A percentile compares a stretch with the other conserved stretches of the same genome.
phyloP scores from a whole-genome alignment of 2,888 invertebrate species.

The Meghimatium bilineatum region DNA sequence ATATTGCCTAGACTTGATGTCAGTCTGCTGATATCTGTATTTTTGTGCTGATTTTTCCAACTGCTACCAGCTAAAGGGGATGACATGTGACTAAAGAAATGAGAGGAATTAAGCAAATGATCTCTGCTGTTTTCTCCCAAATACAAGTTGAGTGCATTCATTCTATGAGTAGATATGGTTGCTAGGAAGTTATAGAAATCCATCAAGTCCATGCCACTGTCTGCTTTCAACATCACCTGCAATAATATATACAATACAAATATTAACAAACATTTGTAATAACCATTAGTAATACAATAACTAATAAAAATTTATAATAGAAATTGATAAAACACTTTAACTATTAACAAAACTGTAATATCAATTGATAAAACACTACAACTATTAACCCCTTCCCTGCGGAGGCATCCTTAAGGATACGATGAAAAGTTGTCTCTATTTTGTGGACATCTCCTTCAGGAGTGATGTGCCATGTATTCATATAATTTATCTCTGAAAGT shows the following conservation, averaged over 20 bases:
- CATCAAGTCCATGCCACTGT: slow-evolving; percentile 69
- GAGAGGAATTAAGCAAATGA: not conserved
- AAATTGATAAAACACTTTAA: too few relatives aligned
- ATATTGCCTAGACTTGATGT: too few relatives aligned
- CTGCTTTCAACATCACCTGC: slow-evolving; percentile 73
- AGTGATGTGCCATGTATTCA: too few relatives aligned
- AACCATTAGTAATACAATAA: too few relatives aligned
- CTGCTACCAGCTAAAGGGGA: not conserved
- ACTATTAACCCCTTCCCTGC: too few relatives aligned
- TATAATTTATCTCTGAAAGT: too few relatives aligned
- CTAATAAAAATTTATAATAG: too few relatives aligned
- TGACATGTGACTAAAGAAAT: not conserved
- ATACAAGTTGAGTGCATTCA: slow-evolving; percentile 33
- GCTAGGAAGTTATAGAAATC: slow-evolving; percentile 69
- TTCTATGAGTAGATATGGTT: slow-evolving; percentile 61
- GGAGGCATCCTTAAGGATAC: too few relatives aligned
- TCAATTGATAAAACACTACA: too few relatives aligned
- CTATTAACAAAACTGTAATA: too few relatives aligned
- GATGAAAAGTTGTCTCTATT: too few relatives aligned
- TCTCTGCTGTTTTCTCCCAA: not conserved
- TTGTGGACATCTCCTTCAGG: too few relatives aligned
- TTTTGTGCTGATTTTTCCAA: not conserved
- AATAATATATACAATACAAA: not conserved
- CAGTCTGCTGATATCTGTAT: not conserved
- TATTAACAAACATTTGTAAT: not conserved